Base-by-base conservation (phyloP, 1,140 invertebrate genomes). In the Lethrus apterus region DNA sequence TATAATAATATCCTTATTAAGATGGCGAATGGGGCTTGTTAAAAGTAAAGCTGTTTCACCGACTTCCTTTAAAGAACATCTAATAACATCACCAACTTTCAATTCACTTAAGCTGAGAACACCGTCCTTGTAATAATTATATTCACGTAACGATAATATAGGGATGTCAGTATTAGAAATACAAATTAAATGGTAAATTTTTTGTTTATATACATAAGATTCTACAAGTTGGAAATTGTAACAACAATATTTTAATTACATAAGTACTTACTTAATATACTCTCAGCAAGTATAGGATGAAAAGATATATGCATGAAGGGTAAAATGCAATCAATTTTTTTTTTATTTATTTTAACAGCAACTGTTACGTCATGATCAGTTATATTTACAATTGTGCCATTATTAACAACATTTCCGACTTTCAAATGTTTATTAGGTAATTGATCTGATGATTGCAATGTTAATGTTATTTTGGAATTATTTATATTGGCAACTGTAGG, bases 261-360 rank as follows among this genome's bases (percentile, higher is more conserved):
- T 4, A 46, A 29, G 15, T 29, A 50, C 15, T 44, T 45, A 44
- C 29, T 17, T 32, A 30, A 21, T 20, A 51, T 35, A 41, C 46
- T 17, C 24, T 24, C 33, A 14, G 41, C 50, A 11, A 57, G 29
- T 26, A 19, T 17, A 17, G 42, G 53, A 55, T 49, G 64, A 49
- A 2, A 58, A 62, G 4, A 65, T 43, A 51, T 62, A 44, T 47
- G 59, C 14, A 51, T 51, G 13, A 59, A n/a, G 1, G 70, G 70
- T 4, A 72, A 41, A 7, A 69, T 58, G 33, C 18, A 56, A 52
- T 32, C 63, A 57, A 5, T 57, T 51, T 8, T 53, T 53, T 3
- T 57, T 50, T 48, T 11, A 48, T 19, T 2, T 10, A 8, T 46
- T 23, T 23, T 33, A 26, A 7, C 5, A 26, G n/a, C 23, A 5